These are phyloP conservation scores for Galerucella nymphaeae DNA, from an alignment of 2,888 invertebrate species.

Conservation along the genomic window DNA sequence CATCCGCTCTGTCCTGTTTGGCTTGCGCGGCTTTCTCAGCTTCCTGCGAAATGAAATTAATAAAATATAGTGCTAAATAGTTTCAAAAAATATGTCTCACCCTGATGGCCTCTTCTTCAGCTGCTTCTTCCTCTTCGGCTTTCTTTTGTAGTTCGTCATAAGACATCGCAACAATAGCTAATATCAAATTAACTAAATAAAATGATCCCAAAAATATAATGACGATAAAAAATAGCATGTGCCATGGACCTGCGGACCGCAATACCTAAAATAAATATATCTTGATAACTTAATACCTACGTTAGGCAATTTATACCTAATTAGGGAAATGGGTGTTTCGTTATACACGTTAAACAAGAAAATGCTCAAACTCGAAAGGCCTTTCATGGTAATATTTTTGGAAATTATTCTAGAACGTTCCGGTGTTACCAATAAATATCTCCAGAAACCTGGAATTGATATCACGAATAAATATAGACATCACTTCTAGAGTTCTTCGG, in stretches of 20 bases:
- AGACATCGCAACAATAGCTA: conserved; percentile 99
- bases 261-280: conserved; percentile 73
- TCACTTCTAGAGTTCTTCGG: too few species aligned
- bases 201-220: conserved; percentile 99
- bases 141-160: conserved; percentile 99
- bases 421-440: too few species aligned
- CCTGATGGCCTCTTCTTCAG: conserved; percentile 93
- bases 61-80: too few species aligned
- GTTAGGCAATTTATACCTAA: too few species aligned
- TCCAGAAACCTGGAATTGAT: too few species aligned
- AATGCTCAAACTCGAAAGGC: too few species aligned
- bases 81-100: conserved; percentile 65
- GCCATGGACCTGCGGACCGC: conserved; percentile 96
- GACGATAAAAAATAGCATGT: conserved; percentile 97
- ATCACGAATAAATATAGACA: too few species aligned
- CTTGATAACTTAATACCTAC: not conserved
- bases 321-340: too few species aligned
- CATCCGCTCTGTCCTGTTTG: conserved; percentile 73
- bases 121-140: conserved; percentile 95
- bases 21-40: conserved; percentile 85
- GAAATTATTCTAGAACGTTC: too few species aligned
- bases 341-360: too few species aligned
- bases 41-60: conserved; percentile 70
- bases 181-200: conserved; percentile 98
- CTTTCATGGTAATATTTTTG: too few species aligned